Conservation (phyloP, 2,797 vertebrate genomes). For the Sandelia bainsii region DNA sequence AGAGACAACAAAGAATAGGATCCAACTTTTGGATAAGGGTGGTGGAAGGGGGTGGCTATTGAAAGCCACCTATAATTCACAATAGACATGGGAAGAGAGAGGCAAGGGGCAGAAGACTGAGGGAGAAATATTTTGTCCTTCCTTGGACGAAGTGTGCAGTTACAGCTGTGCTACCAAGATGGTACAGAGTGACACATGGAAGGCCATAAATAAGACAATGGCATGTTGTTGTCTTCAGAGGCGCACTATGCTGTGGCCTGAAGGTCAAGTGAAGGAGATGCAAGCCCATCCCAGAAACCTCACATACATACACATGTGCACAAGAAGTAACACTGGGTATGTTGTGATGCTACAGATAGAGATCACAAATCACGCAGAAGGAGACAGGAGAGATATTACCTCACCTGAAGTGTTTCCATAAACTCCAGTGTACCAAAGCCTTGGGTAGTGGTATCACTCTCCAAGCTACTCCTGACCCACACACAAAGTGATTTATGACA, state of each 20-base stretch:
- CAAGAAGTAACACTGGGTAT: slow-evolving; percentile 50
- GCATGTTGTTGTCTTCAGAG: slow-evolving; percentile 79
- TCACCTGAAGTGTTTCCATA: slow-evolving; percentile 81
- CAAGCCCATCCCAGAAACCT: slow-evolving; percentile 48
- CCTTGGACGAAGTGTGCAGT: slow-evolving; percentile 69
- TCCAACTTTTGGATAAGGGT: slow-evolving; percentile 68
- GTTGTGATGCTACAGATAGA: slow-evolving; percentile 56
- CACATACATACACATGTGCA: slow-evolving; percentile 28
- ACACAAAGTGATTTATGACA: slow-evolving; percentile 70
- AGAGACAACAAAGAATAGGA: slow-evolving; percentile 65
- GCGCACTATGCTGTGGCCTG: slow-evolving; percentile 46
- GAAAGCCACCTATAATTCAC: slow-evolving; percentile 70
- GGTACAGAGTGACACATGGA: slow-evolving; percentile 65
- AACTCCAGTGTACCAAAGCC: slow-evolving; percentile 77
- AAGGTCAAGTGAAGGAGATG: slow-evolving; percentile 81
- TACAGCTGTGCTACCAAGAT: slow-evolving; percentile 69
- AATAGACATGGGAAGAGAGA: slow-evolving; percentile 24
- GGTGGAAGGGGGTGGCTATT: slow-evolving; percentile 46
- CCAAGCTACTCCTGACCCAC: slow-evolving; percentile 69
- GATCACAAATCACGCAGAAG: slow-evolving; percentile 76
- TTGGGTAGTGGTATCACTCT: slow-evolving; percentile 73
- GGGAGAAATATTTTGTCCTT: slow-evolving; percentile 62
- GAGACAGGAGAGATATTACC: slow-evolving; percentile 80
- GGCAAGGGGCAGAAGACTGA: slow-evolving; percentile 2
- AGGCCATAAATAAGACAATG: slow-evolving; percentile 82